phyloP scores from a whole-genome alignment of 2,888 invertebrate species.

The Thecophora atra region DNA sequence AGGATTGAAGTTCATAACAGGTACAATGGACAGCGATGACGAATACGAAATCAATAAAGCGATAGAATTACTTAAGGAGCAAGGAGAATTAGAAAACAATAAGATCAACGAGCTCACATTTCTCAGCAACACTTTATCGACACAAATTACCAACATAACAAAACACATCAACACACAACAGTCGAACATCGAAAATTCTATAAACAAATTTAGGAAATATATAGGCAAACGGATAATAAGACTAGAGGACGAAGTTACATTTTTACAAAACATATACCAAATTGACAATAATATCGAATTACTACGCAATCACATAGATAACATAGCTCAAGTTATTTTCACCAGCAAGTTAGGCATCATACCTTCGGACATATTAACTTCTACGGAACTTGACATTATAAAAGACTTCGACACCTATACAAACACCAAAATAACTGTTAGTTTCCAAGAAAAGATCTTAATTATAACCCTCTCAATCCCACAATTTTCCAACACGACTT shows the following conservation, averaged over 20 bases:
- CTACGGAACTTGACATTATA: slow-evolving; percentile 39
- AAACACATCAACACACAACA: slow-evolving; percentile 44
- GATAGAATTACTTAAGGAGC: slow-evolving; percentile 33
- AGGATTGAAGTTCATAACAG: slow-evolving; percentile 42
- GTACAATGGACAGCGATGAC: slow-evolving; percentile 44
- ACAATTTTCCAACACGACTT: slow-evolving; percentile 23
- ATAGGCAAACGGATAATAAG: slow-evolving; percentile 39
- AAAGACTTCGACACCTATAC: slow-evolving; percentile 40
- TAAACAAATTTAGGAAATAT: slow-evolving; percentile 38
- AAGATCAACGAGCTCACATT: slow-evolving; percentile 35
- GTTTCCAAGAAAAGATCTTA: slow-evolving; percentile 33
- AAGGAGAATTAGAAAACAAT: slow-evolving; percentile 37
- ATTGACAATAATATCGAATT: slow-evolving; percentile 41
- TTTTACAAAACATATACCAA: slow-evolving; percentile 42
- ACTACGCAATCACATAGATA: slow-evolving; percentile 39
- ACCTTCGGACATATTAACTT: slow-evolving; percentile 39
- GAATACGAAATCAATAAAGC: slow-evolving; percentile 38
- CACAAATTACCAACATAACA: slow-evolving; percentile 45
- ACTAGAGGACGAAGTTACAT: slow-evolving; percentile 42
- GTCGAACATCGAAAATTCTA: slow-evolving; percentile 37
- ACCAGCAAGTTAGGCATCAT: slow-evolving; percentile 42
- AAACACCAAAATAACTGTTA: slow-evolving; percentile 38
- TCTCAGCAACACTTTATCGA: slow-evolving; percentile 34
- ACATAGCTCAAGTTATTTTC: slow-evolving; percentile 42
- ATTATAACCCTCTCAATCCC: slow-evolving; percentile 34